A percentile compares a stretch with the other conserved stretches of the same genome.
Evolutionary conservation across 2,113 vertebrate genomes (phyloP).

Genomic region (Bagarius yarrelli): DNA sequence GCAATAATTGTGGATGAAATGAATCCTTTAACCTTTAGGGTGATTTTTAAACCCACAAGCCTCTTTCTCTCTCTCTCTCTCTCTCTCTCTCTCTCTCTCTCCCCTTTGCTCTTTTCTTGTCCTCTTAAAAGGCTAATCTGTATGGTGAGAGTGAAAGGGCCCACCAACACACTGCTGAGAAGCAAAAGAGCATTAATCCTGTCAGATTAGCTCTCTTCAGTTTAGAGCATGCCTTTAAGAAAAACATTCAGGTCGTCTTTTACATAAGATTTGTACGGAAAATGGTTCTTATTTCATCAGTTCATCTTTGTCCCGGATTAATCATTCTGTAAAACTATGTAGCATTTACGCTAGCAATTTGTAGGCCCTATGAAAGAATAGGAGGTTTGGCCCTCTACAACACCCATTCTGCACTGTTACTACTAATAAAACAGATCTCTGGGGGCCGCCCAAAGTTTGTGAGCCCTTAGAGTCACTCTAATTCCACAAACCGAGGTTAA

Average conservation of each 20-base stretch:
- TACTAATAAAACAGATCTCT: too few species aligned
- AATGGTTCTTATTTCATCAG: neutral
- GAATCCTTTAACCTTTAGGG: slow-evolving; percentile 87
- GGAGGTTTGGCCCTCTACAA: too few species aligned
- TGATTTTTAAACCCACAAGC: slow-evolving; percentile 91
- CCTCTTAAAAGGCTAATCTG: slow-evolving; percentile 18
- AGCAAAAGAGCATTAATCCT: slow-evolving; percentile 27
- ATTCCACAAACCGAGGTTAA: too few species aligned
- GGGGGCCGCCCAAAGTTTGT: too few species aligned
- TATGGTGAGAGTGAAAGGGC: slow-evolving; percentile 23
- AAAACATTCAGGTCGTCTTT: slow-evolving; percentile 52
- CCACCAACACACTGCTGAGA: slow-evolving; percentile 17
- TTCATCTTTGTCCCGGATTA: too few species aligned
- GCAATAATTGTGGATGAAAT: slow-evolving; percentile 78
- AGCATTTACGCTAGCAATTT: too few species aligned
- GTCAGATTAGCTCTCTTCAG: slow-evolving; percentile 66
- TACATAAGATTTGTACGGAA: slow-evolving; percentile 23
- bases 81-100: slow-evolving; percentile 21
- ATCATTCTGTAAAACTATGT: too few species aligned
- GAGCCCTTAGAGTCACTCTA: too few species aligned
- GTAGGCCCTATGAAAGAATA: too few species aligned
- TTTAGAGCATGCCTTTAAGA: slow-evolving; percentile 56
- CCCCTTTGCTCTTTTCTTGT: neutral
- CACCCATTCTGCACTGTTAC: too few species aligned
- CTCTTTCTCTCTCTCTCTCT: neutral